Conservation (phyloP, 2,797 vertebrate species). For the Hylomyscus alleni region DNA sequence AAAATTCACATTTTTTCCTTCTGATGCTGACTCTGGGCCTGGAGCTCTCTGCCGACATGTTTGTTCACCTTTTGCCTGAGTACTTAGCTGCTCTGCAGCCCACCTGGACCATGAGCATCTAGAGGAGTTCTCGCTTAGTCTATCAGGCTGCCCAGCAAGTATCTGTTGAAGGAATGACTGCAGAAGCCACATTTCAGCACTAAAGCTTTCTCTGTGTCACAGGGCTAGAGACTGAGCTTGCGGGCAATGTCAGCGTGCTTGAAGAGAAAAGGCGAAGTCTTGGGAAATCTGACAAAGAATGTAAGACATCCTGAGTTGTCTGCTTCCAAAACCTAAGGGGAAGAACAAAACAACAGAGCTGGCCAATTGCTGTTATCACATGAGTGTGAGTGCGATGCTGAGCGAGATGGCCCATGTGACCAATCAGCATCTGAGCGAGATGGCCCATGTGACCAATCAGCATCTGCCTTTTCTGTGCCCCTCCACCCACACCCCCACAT, state of each 20-base stretch:
- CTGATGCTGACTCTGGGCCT: background rate
- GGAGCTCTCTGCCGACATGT: background rate
- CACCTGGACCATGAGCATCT: background rate
- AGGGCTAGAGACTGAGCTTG: background rate
- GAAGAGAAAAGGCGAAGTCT: background rate
- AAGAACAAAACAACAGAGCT: background rate
- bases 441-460: accelerated
- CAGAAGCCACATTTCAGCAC: constrained; percentile 18
- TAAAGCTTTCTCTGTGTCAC: background rate
- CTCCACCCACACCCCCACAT: too few species aligned
- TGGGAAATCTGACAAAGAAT: background rate
- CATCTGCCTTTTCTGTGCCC: background rate
- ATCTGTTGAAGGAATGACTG: background rate
- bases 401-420: accelerated
- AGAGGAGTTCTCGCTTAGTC: background rate
- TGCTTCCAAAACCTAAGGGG: background rate
- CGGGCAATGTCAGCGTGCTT: background rate
- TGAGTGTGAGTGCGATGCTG: background rate
- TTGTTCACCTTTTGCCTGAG: background rate
- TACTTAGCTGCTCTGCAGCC: background rate
- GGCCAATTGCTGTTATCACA: background rate
- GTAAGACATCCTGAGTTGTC: background rate
- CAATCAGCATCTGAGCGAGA: background rate
- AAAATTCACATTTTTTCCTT: background rate
- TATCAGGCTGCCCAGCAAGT: background rate